Evolutionary conservation across 1,140 invertebrate genomes (phyloP), one percentile per base, ranked within the genome.

Genomic region (Bombus turneri): DNA sequence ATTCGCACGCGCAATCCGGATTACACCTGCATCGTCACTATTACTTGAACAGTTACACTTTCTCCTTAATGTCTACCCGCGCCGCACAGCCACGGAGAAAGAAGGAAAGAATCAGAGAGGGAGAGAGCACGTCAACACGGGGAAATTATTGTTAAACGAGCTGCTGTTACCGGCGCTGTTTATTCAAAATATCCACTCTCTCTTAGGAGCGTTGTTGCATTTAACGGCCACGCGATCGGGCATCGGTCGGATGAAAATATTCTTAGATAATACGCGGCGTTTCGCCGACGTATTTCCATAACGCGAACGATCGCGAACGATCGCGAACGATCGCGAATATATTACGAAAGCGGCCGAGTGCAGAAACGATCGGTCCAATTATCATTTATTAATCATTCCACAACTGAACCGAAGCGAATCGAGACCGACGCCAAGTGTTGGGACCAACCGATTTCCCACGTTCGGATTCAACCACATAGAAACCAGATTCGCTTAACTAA

Each of bases 31-130:
- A 92, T 93, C 93, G 91, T 94, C 92, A 88, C 92, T 93, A 92
- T 94, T 94, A 94, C 93, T 92, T 90, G 90, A 92, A 93, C 93
- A 94, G 93, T 94, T 94, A 94, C 92, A 94, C 94, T 94, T 94
- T 94, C 94, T 91, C 93, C 90, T 88, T 88, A 91, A 88, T 90
- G 90, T 91, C 91, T 92, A 88, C 82, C 85, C 75, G 71, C 31
- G 6, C 81, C 39, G 64, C 18, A 8, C 1, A 22, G 3, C 64
- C 89, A 53, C 47, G 64, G 57, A 78, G 86, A 89, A 88, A 89
- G 93, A 92, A 88, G 93, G 92, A 93, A 92, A 90, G 5, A 59
- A 9, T 12, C 18, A 9, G 37, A 89, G 71, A 76, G 57, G 10
- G 66, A 43, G 53, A 37, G 41, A 39, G 28, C 25, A 28, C 37